phyloP scores from a whole-genome alignment of 2,888 invertebrate genomes.

The Hartigia nigra region DNA sequence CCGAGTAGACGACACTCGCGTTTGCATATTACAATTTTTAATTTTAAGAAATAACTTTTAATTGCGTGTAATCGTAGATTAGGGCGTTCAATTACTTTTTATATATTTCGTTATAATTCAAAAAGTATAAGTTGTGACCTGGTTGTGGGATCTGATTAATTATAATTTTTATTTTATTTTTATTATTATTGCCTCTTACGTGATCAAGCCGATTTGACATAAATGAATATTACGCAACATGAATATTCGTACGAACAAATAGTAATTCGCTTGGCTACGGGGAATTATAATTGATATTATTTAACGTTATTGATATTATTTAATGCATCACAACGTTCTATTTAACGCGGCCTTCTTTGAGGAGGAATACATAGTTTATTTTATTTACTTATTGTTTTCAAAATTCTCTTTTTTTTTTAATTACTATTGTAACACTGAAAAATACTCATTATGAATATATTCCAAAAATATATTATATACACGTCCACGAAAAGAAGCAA shows the following conservation, averaged over 20 bases:
- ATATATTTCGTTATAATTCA: constrained; percentile 18
- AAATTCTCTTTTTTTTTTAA: neutral
- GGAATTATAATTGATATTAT: neutral
- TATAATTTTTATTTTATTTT: neutral
- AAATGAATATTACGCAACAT: neutral
- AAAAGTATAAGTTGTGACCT: constrained; percentile 34
- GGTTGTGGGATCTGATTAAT: constrained; percentile 51
- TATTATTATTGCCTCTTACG: neutral
- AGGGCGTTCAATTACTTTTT: constrained; percentile 23
- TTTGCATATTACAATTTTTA: neutral
- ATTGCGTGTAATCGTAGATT: constrained; percentile 16
- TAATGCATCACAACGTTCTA: neutral
- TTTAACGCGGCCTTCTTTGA: neutral
- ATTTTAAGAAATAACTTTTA: neutral
- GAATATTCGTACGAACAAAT: neutral
- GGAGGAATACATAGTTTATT: neutral
- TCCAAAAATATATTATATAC: neutral
- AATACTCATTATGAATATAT: neutral
- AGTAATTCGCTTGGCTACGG: neutral
- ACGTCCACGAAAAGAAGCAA: neutral
- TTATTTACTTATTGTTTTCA: neutral
- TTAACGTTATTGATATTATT: neutral
- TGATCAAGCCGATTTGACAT: neutral
- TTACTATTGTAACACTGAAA: no score
- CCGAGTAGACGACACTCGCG: neutral